These are phyloP conservation scores for Spisula subtruncata DNA, from an alignment of 2,888 invertebrate genomes.

Conservation along the genomic window DNA sequence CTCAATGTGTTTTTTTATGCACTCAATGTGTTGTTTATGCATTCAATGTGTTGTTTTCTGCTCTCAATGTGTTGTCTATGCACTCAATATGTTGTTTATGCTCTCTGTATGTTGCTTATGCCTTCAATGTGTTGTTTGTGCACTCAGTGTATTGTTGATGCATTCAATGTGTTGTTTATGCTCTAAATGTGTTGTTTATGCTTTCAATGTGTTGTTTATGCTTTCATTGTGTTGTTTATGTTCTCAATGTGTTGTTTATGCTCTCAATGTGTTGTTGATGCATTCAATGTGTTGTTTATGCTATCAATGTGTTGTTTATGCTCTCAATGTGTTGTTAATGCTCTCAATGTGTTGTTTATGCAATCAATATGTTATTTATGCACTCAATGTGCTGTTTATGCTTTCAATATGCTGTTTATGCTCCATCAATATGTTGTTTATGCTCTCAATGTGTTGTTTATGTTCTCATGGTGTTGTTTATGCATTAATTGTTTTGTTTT, in stretches of 20 bases:
- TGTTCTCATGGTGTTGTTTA: background rate
- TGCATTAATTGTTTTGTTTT: background rate
- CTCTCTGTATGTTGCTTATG: background rate
- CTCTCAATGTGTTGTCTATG: background rate
- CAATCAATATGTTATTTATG: background rate
- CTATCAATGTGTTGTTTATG: background rate
- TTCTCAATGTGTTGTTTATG: background rate
- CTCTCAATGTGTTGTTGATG: background rate
- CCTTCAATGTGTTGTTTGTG: background rate
- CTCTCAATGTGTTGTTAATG: too few species aligned
- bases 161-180: background rate
- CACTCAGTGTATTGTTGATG: background rate
- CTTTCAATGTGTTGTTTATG: background rate
- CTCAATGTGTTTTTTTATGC: too few species aligned
- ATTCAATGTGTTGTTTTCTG: background rate
- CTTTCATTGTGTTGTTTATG: background rate
- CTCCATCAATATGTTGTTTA: background rate
- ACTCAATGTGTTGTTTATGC: background rate
- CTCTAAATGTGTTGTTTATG: background rate
- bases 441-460: background rate
- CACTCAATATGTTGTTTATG: background rate
- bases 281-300: background rate
- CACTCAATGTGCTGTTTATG: background rate
- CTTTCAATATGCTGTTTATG: background rate
- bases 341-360: background rate